Conservation (phyloP, 2,113 vertebrate species). For the Pristiophorus japonicus region DNA sequence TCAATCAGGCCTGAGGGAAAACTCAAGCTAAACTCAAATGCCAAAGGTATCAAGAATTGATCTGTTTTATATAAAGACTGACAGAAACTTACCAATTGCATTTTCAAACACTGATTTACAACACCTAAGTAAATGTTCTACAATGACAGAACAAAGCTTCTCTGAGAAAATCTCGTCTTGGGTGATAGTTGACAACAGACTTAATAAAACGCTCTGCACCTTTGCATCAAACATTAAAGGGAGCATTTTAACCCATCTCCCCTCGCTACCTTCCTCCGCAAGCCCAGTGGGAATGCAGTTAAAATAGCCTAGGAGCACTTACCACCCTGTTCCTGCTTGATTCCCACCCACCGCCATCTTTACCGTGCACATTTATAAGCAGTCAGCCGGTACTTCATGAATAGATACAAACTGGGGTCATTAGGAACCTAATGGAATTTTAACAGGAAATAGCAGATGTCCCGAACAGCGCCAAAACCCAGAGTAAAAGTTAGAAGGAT, state of each 20-base stretch:
- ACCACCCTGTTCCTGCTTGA: neutral
- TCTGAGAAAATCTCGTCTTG: constrained; percentile 3
- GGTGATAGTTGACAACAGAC: neutral
- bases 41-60: neutral
- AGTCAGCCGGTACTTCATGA: neutral
- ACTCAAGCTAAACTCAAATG: neutral
- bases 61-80: neutral
- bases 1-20: constrained; percentile 13
- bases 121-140: neutral
- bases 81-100: neutral
- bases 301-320: neutral
- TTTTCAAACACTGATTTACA: neutral
- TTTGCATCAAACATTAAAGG: neutral
- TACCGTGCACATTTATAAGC: neutral
- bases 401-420: neutral
- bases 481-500: neutral
- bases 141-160: neutral
- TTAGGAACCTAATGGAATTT: neutral
- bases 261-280: neutral
- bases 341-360: neutral
- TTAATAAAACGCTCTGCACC: neutral
- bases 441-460: neutral
- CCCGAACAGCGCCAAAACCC: neutral
- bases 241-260: neutral
- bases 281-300: neutral